phyloP scores from a whole-genome alignment of 2,113 vertebrate species.

The Podarcis cretensis region DNA sequence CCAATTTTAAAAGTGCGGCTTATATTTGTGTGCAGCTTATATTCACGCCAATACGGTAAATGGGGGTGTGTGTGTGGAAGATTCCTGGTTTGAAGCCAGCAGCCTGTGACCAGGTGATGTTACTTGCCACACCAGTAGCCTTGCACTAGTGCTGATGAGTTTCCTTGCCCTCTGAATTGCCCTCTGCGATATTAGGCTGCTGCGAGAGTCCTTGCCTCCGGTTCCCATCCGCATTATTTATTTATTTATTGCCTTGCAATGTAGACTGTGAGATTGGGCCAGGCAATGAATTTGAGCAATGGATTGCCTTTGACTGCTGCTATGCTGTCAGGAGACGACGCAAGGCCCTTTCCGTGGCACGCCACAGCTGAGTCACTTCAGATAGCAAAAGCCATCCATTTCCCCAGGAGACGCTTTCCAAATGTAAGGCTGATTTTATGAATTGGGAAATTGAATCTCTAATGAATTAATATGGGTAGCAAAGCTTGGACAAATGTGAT shows the following conservation, averaged over 20 bases:
- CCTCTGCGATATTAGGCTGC: background rate
- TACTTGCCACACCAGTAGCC: too few species aligned
- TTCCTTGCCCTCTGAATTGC: background rate
- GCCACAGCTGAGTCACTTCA: background rate
- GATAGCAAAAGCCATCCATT: background rate
- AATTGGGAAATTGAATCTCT: constrained; percentile 15
- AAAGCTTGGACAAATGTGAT: constrained; percentile 13
- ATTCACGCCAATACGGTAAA: background rate
- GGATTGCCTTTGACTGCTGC: too few species aligned
- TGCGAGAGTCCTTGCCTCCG: background rate
- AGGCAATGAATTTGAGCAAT: background rate
- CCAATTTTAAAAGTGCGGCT: too few species aligned
- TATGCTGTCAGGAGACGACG: fast-evolving
- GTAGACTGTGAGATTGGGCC: background rate
- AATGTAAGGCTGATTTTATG: constrained; percentile 21
- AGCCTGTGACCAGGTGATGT: background rate
- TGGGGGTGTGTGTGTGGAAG: background rate
- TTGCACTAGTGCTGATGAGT: background rate
- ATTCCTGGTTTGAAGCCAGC: background rate
- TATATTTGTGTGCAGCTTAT: too few species aligned
- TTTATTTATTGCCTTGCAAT: background rate
- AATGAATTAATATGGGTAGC: constrained; percentile 8
- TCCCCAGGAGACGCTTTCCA: background rate
- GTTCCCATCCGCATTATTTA: background rate
- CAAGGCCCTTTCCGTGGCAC: background rate